Base-by-base conservation (phyloP, 2,113 vertebrate genomes). In the Cyphotilapia sp. region DNA sequence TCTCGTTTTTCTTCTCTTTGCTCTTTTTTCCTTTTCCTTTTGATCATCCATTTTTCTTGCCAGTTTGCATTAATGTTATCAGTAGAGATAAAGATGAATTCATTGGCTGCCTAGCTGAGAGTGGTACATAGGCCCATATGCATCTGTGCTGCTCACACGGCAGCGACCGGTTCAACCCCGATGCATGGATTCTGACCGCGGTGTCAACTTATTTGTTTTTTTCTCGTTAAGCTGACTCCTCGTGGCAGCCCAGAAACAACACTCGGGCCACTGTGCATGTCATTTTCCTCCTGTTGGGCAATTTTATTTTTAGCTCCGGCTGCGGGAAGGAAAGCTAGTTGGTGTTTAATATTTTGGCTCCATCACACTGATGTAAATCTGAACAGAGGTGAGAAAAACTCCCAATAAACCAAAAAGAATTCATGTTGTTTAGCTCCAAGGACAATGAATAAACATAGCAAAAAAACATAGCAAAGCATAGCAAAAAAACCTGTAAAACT, bases 391-490 rank as follows among this genome's bases (percentile, higher is more conserved):
- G 19, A 35, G 4, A 35, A 49, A 85, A 61, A 27, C 5, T 57
- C 38, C 45, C 14, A n/a, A 29, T 27, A 69, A 85, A 76, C 66
- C 8, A 84, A 76, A 14, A 89, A 61, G 7, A 53, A 85, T 87
- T 83, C 80, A 22, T 78, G 69, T 51, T 27, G 45, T 90, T 76
- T 53, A 54, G 56, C 56, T 57, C 3, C 27, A 74, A 86, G 24
- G 42, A 7, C 45, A 27, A 33, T 7, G 35, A 42, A 71, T 42
- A 66, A 57, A 74, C 9, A 84, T 6, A 11, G 29, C 14, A 88
- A 87, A 81, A 16, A 31, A 63, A 16, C 42, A 45, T 45, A 51
- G 47, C 17, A 51, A 49, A 49, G 3, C 16, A 49, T 49, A 49
- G 45, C 7, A 49, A 17, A n/a, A n/a, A 22, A 51, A 47, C 16